Conservation (phyloP, 2,113 vertebrate genomes). For the Brienomyrus longianalis region DNA sequence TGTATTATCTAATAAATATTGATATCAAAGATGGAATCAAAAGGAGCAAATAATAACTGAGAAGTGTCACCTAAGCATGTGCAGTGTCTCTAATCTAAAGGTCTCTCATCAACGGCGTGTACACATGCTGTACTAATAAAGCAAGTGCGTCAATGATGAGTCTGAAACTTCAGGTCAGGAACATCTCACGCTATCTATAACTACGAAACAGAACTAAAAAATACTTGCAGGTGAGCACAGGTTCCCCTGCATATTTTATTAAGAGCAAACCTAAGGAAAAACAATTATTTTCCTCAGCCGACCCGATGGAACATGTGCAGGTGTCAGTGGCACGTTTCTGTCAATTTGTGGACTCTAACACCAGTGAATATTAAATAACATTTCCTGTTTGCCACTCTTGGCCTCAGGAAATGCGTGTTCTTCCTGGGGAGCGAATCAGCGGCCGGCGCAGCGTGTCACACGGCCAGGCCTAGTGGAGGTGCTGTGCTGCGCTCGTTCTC, state of each 20-base stretch:
- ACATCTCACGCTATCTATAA: background rate
- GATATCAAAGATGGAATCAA: background rate
- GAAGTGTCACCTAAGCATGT: background rate
- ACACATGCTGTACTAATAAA: background rate
- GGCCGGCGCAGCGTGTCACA: background rate
- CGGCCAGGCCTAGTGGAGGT: background rate
- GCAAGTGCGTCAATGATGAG: background rate
- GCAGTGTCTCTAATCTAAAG: background rate
- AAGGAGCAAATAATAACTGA: background rate
- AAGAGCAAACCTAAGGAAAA: background rate
- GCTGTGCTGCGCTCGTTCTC: background rate
- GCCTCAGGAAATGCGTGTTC: background rate
- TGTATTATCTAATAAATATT: slow-evolving; percentile 16
- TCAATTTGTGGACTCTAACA: background rate
- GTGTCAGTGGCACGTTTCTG: background rate
- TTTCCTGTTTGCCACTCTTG: background rate
- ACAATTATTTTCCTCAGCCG: background rate
- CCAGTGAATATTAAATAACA: background rate
- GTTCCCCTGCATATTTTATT: background rate
- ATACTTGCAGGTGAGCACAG: background rate
- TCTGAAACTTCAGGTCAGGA: background rate
- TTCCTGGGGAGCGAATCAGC: background rate
- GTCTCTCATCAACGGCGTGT: background rate
- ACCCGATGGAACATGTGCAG: background rate
- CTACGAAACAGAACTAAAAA: background rate